phyloP scores from a whole-genome alignment of 2,888 invertebrate genomes.

The Mythimna impura region DNA sequence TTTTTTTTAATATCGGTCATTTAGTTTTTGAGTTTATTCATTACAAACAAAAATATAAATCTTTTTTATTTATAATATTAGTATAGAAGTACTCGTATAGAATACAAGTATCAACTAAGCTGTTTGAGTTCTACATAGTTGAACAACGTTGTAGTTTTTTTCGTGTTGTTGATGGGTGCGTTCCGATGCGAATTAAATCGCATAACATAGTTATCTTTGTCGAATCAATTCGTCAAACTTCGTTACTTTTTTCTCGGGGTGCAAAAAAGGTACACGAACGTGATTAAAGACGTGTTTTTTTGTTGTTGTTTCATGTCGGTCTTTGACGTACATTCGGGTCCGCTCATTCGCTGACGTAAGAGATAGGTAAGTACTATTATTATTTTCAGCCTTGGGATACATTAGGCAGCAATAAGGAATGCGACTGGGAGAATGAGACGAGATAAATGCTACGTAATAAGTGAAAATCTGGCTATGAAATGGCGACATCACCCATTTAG shows the following conservation, averaged over 20 bases:
- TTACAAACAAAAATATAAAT: no score
- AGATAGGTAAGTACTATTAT: constrained; percentile 1
- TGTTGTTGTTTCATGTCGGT: background rate
- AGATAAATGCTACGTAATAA: no score
- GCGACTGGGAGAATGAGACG: no score
- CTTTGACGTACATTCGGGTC: constrained; percentile 51
- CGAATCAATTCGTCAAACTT: constrained; percentile 53
- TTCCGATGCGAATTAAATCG: constrained; percentile 16
- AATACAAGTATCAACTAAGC: background rate
- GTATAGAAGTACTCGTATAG: no score
- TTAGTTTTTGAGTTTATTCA: no score
- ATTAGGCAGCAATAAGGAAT: background rate
- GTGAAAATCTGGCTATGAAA: no score
- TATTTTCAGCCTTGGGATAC: background rate
- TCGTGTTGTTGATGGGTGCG: constrained; percentile 7
- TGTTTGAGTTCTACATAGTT: background rate
- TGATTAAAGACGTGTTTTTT: constrained; percentile 23
- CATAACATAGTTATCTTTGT: constrained; percentile 16
- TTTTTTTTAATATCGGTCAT: no score
- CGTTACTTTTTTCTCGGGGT: constrained; percentile 23
- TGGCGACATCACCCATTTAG: no score
- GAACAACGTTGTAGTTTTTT: constrained; percentile 1
- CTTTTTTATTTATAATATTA: no score
- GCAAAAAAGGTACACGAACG: constrained; percentile 44
- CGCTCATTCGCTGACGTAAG: constrained; percentile 40